Evolutionary conservation across 2,797 vertebrate genomes (phyloP).

Genomic region (Gadopsis marmoratus): DNA sequence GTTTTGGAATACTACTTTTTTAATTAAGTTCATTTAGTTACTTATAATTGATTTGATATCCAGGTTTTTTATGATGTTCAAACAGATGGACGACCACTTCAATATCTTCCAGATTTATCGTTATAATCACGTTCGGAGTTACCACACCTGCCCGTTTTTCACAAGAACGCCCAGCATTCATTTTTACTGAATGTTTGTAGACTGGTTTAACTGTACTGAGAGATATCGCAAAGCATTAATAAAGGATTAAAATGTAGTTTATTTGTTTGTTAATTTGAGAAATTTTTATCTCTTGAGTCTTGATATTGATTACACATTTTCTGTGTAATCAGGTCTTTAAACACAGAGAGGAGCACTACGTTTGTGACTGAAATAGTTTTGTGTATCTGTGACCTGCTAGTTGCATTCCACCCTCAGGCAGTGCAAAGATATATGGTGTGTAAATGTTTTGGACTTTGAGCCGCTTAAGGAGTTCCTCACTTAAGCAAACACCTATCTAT

Average conservation of each 20-base stretch:
- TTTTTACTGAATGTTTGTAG: neutral
- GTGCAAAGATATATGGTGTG: conserved; percentile 10
- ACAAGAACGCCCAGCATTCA: neutral
- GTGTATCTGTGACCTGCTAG: neutral
- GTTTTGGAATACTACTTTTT: neutral
- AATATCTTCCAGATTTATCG: neutral
- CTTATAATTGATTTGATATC: neutral
- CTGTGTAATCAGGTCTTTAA: neutral
- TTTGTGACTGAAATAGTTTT: neutral
- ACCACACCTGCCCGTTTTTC: neutral
- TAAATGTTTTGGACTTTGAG: neutral
- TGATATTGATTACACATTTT: neutral
- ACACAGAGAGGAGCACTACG: neutral
- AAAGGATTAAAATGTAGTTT: neutral
- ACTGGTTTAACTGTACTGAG: neutral
- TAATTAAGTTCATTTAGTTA: neutral
- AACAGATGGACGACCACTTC: neutral
- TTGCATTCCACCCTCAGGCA: neutral
- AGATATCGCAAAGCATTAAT: neutral
- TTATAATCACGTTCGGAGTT: neutral
- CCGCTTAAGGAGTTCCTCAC: neutral
- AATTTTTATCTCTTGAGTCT: neutral
- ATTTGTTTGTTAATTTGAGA: neutral
- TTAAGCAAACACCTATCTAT: conserved; percentile 49
- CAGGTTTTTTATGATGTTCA: neutral